Base-by-base conservation (phyloP, 2,888 invertebrate species). In the Euzophera pinguis region DNA sequence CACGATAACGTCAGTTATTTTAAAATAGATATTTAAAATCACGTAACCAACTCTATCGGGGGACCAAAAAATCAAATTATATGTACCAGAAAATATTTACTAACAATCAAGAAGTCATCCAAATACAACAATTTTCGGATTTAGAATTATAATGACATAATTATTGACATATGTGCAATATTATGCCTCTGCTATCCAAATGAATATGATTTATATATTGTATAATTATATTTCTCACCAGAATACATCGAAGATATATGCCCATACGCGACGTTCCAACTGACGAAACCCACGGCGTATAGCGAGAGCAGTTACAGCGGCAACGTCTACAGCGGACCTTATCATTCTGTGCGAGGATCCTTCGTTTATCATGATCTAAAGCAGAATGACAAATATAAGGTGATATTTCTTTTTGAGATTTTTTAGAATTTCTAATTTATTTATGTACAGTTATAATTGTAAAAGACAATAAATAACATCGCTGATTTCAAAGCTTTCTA, bases 211-310 rank as follows among this genome's bases (percentile, higher is more conserved):
- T 22, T 32, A 32, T 29, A 29, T 7, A 14, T 13, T 32, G 9
- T 9, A 5, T 14, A 13, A 13, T 29, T 9, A 32, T 39, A 52
- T 6, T 39, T 53, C 55, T 53, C 54, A n/a, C 92, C 22, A 92
- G 97, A 97, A 80, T 97, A 97, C 86, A 96, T 97, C 73, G 97
- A 97, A 88, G 97, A 97, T 76, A 97, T 97, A 69, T 97, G 97
- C 77, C 97, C 97, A 0, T 97, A 97, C 85, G 97, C 97, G 53
- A 97, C 97, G 47, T 97, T 97, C 84, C 97, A 97, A 78, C 90
- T 97, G 67, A 95, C 96, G 55, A 96, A 97, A 71, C 94, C 95
- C 48, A 94, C 94, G 47, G 93, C 95, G 0, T 96, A 96, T 84
- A 95, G 96, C 71, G 97, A 97, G 84, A 97, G 96, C 81, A 96